phyloP scores from a whole-genome alignment of 2,797 vertebrate genomes.

The Tamandua tetradactyla region DNA sequence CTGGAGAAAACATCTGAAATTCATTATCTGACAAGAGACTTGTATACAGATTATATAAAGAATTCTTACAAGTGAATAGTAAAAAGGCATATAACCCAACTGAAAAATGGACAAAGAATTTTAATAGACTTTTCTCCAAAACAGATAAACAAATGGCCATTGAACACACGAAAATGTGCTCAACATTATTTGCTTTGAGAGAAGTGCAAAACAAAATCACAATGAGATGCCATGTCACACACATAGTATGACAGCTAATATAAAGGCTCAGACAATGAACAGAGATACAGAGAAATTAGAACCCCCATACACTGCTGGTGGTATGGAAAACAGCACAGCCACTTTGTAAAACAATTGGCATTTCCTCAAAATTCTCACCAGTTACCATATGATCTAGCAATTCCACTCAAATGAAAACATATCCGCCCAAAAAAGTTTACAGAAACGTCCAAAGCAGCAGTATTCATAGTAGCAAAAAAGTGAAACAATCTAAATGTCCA shows the following conservation, averaged over 20 bases:
- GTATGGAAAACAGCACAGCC: background rate
- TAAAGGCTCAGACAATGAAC: background rate
- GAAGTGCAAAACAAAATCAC: conserved; percentile 3
- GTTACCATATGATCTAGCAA: background rate
- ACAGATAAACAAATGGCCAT: background rate
- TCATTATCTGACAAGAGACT: background rate
- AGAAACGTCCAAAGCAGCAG: background rate
- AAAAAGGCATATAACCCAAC: background rate
- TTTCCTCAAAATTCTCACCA: background rate
- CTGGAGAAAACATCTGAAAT: background rate
- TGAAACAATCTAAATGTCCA: background rate
- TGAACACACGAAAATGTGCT: background rate
- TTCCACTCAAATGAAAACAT: background rate
- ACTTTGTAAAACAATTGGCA: background rate
- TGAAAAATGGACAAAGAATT: background rate
- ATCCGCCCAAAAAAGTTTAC: background rate
- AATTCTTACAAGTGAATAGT: background rate
- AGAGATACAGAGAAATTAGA: background rate
- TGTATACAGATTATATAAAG: background rate
- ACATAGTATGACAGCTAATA: background rate
- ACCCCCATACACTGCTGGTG: background rate
- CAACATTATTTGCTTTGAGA: background rate
- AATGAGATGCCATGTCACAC: background rate
- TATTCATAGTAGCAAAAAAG: background rate
- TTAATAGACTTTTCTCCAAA: background rate